Evolutionary conservation across 2,797 vertebrate genomes (phyloP), one percentile per base, ranked within the genome.

Genomic region (Rallus crepitans): DNA sequence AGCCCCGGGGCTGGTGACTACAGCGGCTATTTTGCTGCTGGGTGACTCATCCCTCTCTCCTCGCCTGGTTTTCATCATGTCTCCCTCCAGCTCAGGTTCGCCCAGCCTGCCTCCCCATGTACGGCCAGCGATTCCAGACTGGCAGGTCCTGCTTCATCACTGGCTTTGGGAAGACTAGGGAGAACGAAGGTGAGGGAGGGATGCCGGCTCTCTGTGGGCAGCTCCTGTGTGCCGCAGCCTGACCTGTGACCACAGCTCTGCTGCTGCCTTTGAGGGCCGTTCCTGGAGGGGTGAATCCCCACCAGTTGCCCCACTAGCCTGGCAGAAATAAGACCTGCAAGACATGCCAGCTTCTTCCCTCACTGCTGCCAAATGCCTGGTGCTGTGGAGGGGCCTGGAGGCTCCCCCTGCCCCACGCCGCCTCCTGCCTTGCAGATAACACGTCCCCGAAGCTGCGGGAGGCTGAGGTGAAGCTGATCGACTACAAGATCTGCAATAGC

Each of bases 81-180:
- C 12, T 65, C 37, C 30, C 71, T 96, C 15, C 97, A 99, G 99
- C 97, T 66, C 96, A 98, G n/a, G 90, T 99, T 55, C 98, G 98
- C 83, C 99, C 99, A 8, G 98, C 97, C 92, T 99, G 99, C 96
- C 98, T 99, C 70, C 99, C 99, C 78, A 96, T 87, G 94, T 87
- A 93, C 2, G 97, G 98, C 66, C 98, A 99, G 97, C 96, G 33
- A 7, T 98, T 99, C 92, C 35, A 60, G 61, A 87, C 95, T 3
- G 98, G 98, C 71, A 95, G 97, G 55, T 88, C 77, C 31, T 99
- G 99, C 97, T 99, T 98, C 98, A 99, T 98, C 89, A 98, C 99
- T 0, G 99, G 99, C 73, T 99, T 99, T 80, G 99, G 99, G 81
- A 99, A 98, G 92, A 98, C 97, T 82, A 90, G 90, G 61, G 98